Evolutionary conservation across 1,140 invertebrate genomes (phyloP), one percentile per base, ranked within the genome.

Genomic region (Lanistes nyassanus): DNA sequence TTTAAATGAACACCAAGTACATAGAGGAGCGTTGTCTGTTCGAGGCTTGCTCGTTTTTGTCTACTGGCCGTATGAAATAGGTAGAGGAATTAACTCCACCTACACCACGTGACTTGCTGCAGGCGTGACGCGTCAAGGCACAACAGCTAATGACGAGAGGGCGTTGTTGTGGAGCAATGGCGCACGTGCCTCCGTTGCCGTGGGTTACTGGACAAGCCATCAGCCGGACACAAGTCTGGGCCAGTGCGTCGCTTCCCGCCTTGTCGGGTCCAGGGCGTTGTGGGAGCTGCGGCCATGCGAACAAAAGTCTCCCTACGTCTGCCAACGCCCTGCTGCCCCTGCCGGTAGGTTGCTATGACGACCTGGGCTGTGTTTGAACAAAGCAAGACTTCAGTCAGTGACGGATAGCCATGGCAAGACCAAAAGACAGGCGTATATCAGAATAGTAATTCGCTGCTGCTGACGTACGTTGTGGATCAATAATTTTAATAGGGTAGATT

Each of bases 211-310:
- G 81, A 56, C 72, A 13, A 69, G 78, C 29, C 56, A 70, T 36
- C 75, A 83, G 75, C 81, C 81, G 6, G 69, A 77, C 23, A 60
- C 56, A 23, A 4, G 13, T 3, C 34, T 37, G 19, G 78, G 78
- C 19, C 39, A 73, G 29, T 83, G 81, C 76, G 77, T 76, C 19
- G 65, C 65, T 56, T 75, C 76, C 19, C 56, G 47, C 36, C 23
- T 66, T 13, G 42, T n/a, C 51, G 37, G 42, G 26, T 34, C 47
- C 0, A 60, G 75, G 16, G 56, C 65, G 29, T 37, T 65, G 29
- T 83, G 81, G 81, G 65, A 51, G 13, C 68, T 79, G 19, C 58
- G 66, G 31, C 77, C 76, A n/a, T 83, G 81, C 76, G 78, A 81
- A 58, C 71, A 29, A 37, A 73, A 79, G 36, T n/a, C 76, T 29